Conservation (phyloP, 2,797 vertebrate species). For the Podarcis lilfordi region DNA sequence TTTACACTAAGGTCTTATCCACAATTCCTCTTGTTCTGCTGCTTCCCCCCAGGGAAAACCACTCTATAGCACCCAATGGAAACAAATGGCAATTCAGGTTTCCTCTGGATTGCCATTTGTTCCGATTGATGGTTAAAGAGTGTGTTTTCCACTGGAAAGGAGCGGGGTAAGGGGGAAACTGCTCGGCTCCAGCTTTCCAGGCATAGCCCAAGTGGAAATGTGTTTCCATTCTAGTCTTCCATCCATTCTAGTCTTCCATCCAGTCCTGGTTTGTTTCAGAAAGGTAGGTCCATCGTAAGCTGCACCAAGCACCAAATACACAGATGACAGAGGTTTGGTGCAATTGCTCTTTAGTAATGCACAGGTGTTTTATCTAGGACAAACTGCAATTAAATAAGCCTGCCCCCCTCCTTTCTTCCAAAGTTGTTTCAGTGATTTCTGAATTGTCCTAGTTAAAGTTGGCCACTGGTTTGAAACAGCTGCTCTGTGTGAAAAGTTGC, state of each 20-base stretch:
- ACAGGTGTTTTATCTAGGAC: background rate
- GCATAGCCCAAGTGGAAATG: too few species aligned
- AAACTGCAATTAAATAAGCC: background rate
- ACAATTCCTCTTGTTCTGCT: too few species aligned
- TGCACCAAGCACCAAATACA: background rate
- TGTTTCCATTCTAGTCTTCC: background rate
- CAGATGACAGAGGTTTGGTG: background rate
- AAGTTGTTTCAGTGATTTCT: background rate
- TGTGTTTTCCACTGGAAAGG: too few species aligned
- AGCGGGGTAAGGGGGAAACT: too few species aligned
- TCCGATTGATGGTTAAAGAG: too few species aligned
- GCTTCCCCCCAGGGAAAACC: too few species aligned
- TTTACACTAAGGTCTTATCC: background rate
- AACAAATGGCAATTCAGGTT: too few species aligned
- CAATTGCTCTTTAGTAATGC: background rate
- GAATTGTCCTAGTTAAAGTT: constrained; percentile 18
- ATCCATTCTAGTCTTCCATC: background rate
- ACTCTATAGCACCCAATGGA: too few species aligned
- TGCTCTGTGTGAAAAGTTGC: constrained; percentile 2
- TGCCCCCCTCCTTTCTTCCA: background rate
- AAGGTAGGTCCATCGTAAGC: background rate
- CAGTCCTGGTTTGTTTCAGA: background rate
- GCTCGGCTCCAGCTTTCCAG: too few species aligned
- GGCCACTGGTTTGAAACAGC: constrained; percentile 14
- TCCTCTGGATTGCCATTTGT: too few species aligned